These are phyloP conservation scores for Sycobia sp. DNA, from an alignment of 1,140 invertebrate genomes.

Conservation along the genomic window DNA sequence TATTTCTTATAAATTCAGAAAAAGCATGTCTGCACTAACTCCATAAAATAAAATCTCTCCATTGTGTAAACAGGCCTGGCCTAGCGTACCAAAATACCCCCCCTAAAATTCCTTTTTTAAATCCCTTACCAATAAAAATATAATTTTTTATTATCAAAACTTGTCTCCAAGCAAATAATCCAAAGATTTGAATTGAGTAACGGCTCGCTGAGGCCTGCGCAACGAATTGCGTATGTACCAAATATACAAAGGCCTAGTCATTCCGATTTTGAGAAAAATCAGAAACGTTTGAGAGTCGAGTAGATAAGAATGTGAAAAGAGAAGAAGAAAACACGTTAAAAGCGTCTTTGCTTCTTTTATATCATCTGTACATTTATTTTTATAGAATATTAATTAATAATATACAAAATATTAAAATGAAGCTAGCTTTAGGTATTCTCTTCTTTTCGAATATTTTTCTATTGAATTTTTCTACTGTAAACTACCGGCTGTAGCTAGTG, in stretches of 20 bases:
- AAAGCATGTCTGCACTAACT: slow-evolving; percentile 57
- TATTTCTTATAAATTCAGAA: slow-evolving; percentile 49
- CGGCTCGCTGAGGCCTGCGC: slow-evolving; percentile 35
- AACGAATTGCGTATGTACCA: slow-evolving; percentile 45
- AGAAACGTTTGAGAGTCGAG: slow-evolving; percentile 22
- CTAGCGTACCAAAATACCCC: slow-evolving; percentile 62
- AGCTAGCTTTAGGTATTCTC: slow-evolving; percentile 9
- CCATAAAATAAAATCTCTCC: slow-evolving; percentile 39
- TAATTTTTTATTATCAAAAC: not conserved
- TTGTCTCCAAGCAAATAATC: slow-evolving; percentile 39
- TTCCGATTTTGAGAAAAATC: slow-evolving; percentile 29
- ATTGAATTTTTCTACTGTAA: slow-evolving; percentile 30
- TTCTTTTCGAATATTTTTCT: slow-evolving; percentile 7
- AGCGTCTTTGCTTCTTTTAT: slow-evolving; percentile 12
- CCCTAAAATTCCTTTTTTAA: slow-evolving; percentile 27
- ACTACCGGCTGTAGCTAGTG: slow-evolving; percentile 64
- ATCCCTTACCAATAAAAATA: slow-evolving; percentile 1
- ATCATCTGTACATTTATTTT: slow-evolving; percentile 9
- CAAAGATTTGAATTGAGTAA: slow-evolving; percentile 52
- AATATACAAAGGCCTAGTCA: slow-evolving; percentile 55
- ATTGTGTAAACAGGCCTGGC: slow-evolving; percentile 54
- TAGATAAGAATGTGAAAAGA: slow-evolving; percentile 24
- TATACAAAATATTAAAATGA: slow-evolving; percentile 10
- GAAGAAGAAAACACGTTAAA: slow-evolving; percentile 23
- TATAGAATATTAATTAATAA: slow-evolving; percentile 10